phyloP scores from a whole-genome alignment of 1,140 invertebrate species.

The Choristoneura fumiferana region DNA sequence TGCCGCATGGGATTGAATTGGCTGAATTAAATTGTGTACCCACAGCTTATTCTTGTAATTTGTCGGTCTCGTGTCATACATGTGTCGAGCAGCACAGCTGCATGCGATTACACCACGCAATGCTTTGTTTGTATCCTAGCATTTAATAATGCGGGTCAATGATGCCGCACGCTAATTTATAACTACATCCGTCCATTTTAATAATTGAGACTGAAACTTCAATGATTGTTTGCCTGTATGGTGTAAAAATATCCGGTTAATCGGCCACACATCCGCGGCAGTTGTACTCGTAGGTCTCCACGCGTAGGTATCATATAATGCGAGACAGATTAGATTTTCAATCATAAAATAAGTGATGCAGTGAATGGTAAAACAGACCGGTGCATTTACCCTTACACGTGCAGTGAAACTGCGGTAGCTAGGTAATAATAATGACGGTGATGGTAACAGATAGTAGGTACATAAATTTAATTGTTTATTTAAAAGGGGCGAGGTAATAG shows the following conservation, averaged over 20 bases:
- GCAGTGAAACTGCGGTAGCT: too few species aligned
- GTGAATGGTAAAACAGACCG: not conserved
- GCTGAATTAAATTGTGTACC: constrained; percentile 5
- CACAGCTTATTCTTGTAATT: constrained; percentile 9
- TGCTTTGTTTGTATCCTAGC: not conserved
- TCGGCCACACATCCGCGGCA: not conserved
- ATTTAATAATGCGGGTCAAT: not conserved
- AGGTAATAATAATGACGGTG: too few species aligned
- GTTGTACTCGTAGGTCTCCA: not conserved
- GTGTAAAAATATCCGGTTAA: not conserved
- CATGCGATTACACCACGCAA: not conserved
- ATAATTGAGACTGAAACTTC: not conserved
- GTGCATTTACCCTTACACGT: not conserved
- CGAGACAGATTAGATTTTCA: constrained; percentile 1
- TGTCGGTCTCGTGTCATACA: constrained; percentile 6
- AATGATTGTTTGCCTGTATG: not conserved
- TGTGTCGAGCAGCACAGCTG: not conserved
- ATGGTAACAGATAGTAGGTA: too few species aligned
- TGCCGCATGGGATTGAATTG: constrained; percentile 7
- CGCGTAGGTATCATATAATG: not conserved
- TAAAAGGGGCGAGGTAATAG: too few species aligned
- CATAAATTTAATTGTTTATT: too few species aligned
- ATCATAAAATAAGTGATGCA: not conserved
- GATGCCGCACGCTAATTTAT: not conserved
- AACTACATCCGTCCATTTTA: not conserved